phyloP scores from a whole-genome alignment of 2,888 invertebrate species.

The Torymus auratus region DNA sequence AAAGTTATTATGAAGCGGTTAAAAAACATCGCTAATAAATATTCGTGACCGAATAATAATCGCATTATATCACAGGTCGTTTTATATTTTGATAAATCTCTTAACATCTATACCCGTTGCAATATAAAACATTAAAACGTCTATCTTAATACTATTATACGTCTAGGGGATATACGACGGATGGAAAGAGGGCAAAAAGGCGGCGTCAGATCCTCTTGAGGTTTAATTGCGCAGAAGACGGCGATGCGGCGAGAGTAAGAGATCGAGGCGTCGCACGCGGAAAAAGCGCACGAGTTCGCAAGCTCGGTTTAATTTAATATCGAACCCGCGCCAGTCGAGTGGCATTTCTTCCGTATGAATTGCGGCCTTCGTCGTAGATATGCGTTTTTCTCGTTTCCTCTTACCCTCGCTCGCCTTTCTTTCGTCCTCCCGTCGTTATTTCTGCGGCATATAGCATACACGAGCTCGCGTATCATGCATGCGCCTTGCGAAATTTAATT shows the following conservation, averaged over 20 bases:
- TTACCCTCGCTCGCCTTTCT: not conserved
- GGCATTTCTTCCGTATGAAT: slow-evolving; percentile 27
- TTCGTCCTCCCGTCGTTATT: slow-evolving; percentile 31
- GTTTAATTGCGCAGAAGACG: slow-evolving; percentile 18
- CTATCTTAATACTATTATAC: no score
- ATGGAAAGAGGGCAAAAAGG: no score
- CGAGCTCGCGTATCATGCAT: not conserved
- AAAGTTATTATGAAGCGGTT: not conserved
- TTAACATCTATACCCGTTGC: no score
- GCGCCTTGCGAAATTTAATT: slow-evolving; percentile 38
- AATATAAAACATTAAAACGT: no score
- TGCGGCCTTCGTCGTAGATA: not conserved
- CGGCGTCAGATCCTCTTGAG: not conserved
- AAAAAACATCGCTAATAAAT: no score
- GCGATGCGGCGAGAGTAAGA: not conserved
- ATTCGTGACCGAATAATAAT: no score
- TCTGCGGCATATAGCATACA: not conserved
- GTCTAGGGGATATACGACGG: no score
- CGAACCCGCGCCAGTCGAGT: not conserved
- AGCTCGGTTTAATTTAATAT: slow-evolving; percentile 48
- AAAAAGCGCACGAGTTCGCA: not conserved
- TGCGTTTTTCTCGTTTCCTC: no score
- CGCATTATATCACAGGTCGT: no score
- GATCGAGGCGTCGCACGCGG: not conserved
- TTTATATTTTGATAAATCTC: no score